phyloP scores from a whole-genome alignment of 2,888 invertebrate species.

The Ornithoptera priamus region DNA sequence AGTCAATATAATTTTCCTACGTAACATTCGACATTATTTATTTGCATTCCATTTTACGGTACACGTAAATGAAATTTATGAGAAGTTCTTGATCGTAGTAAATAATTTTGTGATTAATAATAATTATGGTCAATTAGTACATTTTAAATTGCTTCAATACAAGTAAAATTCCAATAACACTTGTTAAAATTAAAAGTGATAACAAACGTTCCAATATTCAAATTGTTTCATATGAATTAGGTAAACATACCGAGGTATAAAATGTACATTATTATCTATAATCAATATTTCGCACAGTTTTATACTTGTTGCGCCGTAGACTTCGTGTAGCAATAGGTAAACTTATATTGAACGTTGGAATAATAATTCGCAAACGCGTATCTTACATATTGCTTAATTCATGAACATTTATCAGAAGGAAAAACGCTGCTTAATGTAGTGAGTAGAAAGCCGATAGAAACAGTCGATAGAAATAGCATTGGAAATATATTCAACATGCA shows the following conservation, averaged over 20 bases:
- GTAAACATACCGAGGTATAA: background rate
- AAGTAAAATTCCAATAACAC: background rate
- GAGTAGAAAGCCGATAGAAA: constrained; percentile 41
- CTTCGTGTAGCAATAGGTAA: background rate
- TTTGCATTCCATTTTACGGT: background rate
- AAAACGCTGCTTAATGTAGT: background rate
- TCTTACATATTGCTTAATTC: background rate
- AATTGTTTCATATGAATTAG: background rate
- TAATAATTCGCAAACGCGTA: background rate
- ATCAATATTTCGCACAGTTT: background rate
- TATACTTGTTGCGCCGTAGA: background rate
- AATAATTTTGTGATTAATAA: background rate
- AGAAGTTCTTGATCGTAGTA: background rate
- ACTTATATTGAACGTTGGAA: background rate
- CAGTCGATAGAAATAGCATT: constrained; percentile 36
- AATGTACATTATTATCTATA: background rate
- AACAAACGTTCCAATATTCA: background rate
- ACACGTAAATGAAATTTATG: background rate
- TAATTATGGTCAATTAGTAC: background rate
- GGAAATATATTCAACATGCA: constrained; percentile 48
- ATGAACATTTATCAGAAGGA: background rate
- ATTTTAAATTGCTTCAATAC: background rate
- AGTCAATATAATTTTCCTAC: background rate
- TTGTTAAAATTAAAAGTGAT: background rate
- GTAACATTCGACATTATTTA: background rate